Conservation (phyloP, 2,797 vertebrate genomes). For the Hirundo rustica region DNA sequence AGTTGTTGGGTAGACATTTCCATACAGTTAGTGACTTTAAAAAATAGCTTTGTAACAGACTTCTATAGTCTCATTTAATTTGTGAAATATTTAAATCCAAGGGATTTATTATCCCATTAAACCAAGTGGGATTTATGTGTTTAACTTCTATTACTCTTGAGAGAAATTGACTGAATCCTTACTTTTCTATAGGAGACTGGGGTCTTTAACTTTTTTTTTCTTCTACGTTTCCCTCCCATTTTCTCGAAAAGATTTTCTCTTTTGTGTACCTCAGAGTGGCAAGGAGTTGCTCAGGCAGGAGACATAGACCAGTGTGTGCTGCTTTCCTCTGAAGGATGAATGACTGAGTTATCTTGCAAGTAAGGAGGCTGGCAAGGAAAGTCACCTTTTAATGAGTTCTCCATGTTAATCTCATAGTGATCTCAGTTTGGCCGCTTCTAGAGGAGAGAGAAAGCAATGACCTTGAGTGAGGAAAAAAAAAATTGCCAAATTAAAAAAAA, state of each 20-base stretch:
- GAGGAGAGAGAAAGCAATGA: constrained; percentile 16
- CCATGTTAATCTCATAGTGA: constrained; percentile 46
- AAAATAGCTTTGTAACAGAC: neutral
- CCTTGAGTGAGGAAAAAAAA: neutral
- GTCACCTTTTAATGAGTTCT: constrained; percentile 38
- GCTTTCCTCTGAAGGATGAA: neutral
- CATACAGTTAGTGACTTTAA: neutral
- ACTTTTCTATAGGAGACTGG: neutral
- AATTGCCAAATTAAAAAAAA: constrained; percentile 7
- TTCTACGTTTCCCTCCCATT: neutral
- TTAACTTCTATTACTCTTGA: constrained; percentile 13
- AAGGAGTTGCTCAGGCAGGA: neutral
- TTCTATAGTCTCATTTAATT: constrained; percentile 8
- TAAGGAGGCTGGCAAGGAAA: neutral
- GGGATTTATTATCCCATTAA: constrained; percentile 27
- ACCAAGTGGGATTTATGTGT: neutral
- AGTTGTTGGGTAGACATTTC: neutral
- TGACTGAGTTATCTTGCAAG: neutral
- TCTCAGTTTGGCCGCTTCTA: neutral
- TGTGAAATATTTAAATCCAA: constrained; percentile 20
- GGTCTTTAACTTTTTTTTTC: neutral
- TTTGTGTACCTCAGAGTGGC: neutral
- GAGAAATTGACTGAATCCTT: neutral
- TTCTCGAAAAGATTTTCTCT: neutral
- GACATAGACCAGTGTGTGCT: neutral